Evolutionary conservation across 1,140 invertebrate genomes (phyloP), one percentile per base, ranked within the genome.

Genomic region (Saxidomus purpurata): DNA sequence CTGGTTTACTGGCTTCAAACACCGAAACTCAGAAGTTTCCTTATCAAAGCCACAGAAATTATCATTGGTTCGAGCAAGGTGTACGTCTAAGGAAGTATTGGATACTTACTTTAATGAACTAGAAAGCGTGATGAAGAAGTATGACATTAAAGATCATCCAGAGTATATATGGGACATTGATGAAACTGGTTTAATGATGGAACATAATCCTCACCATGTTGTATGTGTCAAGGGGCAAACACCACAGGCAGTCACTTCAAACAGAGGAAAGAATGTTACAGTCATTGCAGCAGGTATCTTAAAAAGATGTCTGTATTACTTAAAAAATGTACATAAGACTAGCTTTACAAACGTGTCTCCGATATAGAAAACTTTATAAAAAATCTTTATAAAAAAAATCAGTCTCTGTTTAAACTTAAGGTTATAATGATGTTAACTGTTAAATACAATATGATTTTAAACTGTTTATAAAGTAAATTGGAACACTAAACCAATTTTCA

Each of bases 41-140:
- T n/a, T 49, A 97, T 97, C 97, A 97, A 97, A 98, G 97, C 97
- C 97, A 97, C 97, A 97, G 96, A 97, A 97, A 97, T 97, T 96
- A 94, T 96, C 93, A 93, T 94, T 96, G 94, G 90, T 94, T 43
- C 36, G 76, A 49, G 87, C 87, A 8, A 89, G 79, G 22, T 43
- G 61, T 31, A 89, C 87, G 52, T 89, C 87, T 40, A 40, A 61
- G 47, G 52, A 40, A n/a, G 38, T 47, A 49, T 19, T 61, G 40
- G 92, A 94, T 69, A 76, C 71, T 38, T 81, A 94, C 96, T 91
- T 87, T 96, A 2, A 15, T 11, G 52, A 55, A 93, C 91, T 89
- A 0, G 52, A 89, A 25, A 34, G 15, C 0, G 52, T 91, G 0
- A 31, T 91, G 31, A 31, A 25, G 28, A 76, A 31, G 19, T 28